Base-by-base conservation (phyloP, 2,888 invertebrate species). In the Dasypolia templi region DNA sequence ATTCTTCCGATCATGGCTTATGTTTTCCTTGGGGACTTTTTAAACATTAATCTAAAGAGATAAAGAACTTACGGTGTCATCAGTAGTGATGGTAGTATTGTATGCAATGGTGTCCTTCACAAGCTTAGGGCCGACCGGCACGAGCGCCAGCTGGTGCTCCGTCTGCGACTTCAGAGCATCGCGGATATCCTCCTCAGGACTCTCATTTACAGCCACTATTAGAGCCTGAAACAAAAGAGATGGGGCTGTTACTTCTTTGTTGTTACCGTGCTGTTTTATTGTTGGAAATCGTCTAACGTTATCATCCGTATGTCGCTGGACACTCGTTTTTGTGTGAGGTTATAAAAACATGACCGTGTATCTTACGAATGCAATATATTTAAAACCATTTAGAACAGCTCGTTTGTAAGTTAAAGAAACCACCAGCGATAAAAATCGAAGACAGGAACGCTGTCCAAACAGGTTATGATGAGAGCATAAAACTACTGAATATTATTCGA, bases 41-140 rank as follows among this genome's bases (percentile, higher is more conserved):
- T 56, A 4, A 29, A 55, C 5, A 17, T 29, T 22, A 35, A 44
- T 9, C 3, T 26, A 32, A 32, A 46, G 12, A 46, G 3, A 12
- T 6, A 17, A 49, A 17, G 1, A n/a, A 64, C 80, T 83, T 86
- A 97, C 97, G 81, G 97, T 98, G 90, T 98, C 98, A 96, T 98
- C 98, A 81, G 98, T 98, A 93, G 99, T 98, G 91, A 98, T 97
- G 68, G 98, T 98, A 92, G 98, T 98, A 87, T 97, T 97, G 86
- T 97, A 97, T 83, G 97, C 97, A 82, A 97, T 97, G 51, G 98
- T 97, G 89, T 98, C 98, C 90, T 97, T 97, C 70, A 98, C 96
- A 79, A 98, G 95, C 79, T 97, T 96, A 0, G 98, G 98, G 55
- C 98, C 98, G 17, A 96, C 96, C 59, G 97, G 96, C 79, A 97